A percentile compares a stretch with the other conserved stretches of the same genome.
These are phyloP conservation scores for Neosilurus hyrtlii DNA, from an alignment of 2,797 vertebrate species.

Conservation along the genomic window DNA sequence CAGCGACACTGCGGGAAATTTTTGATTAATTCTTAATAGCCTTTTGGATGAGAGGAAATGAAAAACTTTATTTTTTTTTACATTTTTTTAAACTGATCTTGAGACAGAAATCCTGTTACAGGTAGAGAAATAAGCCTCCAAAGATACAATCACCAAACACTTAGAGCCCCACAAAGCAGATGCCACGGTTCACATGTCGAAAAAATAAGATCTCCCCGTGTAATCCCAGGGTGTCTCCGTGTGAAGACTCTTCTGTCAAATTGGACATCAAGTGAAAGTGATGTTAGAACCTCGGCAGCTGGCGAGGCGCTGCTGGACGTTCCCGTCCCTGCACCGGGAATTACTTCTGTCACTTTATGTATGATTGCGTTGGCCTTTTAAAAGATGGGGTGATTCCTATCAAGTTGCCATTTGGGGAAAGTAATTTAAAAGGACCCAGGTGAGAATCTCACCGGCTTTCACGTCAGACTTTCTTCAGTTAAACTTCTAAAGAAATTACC, in stretches of 20 bases:
- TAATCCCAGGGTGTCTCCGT: conserved; percentile 38
- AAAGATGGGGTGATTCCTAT: conserved; percentile 42
- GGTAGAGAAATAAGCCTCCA: conserved; percentile 33
- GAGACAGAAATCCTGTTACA: conserved; percentile 49
- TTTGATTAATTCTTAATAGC: too few relatives aligned
- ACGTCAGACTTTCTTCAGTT: conserved; percentile 22
- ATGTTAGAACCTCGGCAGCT: conserved; percentile 33
- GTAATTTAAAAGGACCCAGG: conserved; percentile 28
- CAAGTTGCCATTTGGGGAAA: conserved; percentile 29
- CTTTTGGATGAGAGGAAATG: conserved; percentile 35
- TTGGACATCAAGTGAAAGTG: conserved; percentile 33
- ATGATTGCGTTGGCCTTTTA: conserved; percentile 43
- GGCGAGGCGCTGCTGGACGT: conserved; percentile 17
- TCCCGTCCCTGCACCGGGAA: conserved; percentile 26
- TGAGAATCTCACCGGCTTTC: conserved; percentile 1
- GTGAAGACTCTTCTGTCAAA: conserved; percentile 40
- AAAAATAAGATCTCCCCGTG: conserved; percentile 50
- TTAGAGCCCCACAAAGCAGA: conserved; percentile 39
- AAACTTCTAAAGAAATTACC: conserved; percentile 21
- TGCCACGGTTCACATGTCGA: conserved; percentile 52
- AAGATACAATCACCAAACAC: conserved; percentile 51
- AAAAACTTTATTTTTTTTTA: not conserved
- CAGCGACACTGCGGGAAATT: too few relatives aligned
- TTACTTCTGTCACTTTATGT: conserved; percentile 45
- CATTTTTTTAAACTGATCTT: not conserved